Conservation (phyloP, 1,140 invertebrate genomes). For the Octopus sinensis region DNA sequence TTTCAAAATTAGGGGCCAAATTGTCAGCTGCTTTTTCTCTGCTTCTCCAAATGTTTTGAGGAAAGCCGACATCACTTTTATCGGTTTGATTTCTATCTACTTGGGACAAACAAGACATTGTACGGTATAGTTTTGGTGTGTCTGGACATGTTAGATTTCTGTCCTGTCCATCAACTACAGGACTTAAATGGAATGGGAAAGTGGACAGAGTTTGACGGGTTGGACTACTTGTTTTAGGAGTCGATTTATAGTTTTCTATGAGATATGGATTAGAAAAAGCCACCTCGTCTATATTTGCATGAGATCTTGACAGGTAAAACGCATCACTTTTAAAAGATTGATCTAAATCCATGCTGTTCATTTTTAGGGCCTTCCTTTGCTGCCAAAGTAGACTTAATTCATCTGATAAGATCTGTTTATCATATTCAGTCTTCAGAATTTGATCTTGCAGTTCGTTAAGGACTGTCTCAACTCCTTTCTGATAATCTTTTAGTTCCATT, state of each 20-base stretch:
- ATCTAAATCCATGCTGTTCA: background rate
- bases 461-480: background rate
- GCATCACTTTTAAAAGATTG: background rate
- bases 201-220: background rate
- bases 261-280: background rate
- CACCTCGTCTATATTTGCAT: background rate
- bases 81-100: background rate
- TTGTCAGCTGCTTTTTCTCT: background rate
- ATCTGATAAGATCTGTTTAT: background rate
- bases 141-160: background rate
- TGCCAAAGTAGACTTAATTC: background rate
- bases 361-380: background rate
- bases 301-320: background rate
- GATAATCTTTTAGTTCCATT: background rate
- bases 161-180: background rate
- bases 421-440: background rate
- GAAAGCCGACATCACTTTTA: background rate
- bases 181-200: background rate
- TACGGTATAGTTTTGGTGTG: background rate
- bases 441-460: background rate
- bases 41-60: background rate
- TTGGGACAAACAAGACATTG: background rate
- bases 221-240: background rate
- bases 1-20: background rate
- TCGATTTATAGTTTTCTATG: background rate